Percentiles rank a stretch among this genome's conserved stretches.
Evolutionary conservation across 2,888 invertebrate genomes (phyloP).

Genomic region (Calameuta filiformis): DNA sequence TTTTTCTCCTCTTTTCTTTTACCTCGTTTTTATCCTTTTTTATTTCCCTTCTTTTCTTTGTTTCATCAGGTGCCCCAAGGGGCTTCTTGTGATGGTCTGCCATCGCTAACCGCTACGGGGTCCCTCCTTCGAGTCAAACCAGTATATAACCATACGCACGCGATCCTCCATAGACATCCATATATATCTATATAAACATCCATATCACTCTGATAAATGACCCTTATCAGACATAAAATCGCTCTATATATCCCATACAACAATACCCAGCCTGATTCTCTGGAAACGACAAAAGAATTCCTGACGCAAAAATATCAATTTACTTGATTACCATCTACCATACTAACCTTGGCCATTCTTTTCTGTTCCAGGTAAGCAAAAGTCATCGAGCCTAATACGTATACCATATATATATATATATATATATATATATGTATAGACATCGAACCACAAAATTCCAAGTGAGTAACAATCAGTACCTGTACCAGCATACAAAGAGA

Average conservation of each 20-base stretch:
- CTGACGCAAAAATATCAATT: background rate
- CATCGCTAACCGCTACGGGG: background rate
- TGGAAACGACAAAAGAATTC: background rate
- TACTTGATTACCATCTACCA: background rate
- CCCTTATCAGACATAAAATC: background rate
- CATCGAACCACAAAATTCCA: background rate
- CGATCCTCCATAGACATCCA: background rate
- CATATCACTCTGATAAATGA: background rate
- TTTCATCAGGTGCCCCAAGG: background rate
- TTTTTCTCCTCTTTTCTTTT: constrained; percentile 9
- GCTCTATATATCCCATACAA: background rate
- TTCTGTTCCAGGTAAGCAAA: background rate
- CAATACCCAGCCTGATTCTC: background rate
- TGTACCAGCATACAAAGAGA: background rate
- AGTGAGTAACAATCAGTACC: background rate
- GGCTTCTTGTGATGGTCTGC: background rate
- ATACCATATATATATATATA: background rate
- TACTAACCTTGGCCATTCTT: background rate
- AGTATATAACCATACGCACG: background rate
- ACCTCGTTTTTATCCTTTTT: background rate
- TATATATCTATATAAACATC: background rate
- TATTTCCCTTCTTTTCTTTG: background rate
- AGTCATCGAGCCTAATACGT: background rate
- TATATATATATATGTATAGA: background rate
- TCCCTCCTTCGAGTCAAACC: background rate